phyloP scores from a whole-genome alignment of 2,888 invertebrate genomes.

The Halictus ligatus region DNA sequence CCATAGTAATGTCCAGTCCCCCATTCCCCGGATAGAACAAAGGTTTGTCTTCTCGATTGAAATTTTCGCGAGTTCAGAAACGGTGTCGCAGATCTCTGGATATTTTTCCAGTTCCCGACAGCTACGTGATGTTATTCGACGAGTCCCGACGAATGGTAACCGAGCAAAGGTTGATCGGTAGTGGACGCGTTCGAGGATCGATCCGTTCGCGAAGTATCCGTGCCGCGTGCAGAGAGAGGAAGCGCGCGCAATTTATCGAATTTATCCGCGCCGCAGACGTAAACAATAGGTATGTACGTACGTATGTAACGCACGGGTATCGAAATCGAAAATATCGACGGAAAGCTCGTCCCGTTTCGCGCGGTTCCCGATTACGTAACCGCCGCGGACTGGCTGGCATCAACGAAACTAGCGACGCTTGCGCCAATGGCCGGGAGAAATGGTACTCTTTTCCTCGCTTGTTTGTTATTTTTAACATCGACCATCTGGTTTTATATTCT shows the following conservation, averaged over 20 bases:
- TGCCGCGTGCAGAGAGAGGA: slow-evolving; percentile 8
- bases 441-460: slow-evolving; percentile 50
- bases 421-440: slow-evolving; percentile 50
- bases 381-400: slow-evolving; percentile 12
- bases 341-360: slow-evolving; percentile 17
- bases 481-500: slow-evolving; percentile 24
- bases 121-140: background rate
- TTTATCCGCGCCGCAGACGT: background rate
- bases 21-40: too few species aligned
- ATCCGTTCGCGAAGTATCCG: slow-evolving; percentile 41
- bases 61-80: background rate
- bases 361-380: slow-evolving; percentile 35
- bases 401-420: slow-evolving; percentile 23
- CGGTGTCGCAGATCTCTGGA: too few species aligned
- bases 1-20: too few species aligned
- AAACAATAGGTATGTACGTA: background rate
- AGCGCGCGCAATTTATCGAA: slow-evolving; percentile 5
- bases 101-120: too few species aligned
- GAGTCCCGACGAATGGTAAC: background rate
- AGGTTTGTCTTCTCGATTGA: background rate
- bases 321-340: slow-evolving; percentile 13
- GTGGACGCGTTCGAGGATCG: slow-evolving; percentile 28
- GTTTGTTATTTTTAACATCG: slow-evolving; percentile 45
- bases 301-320: background rate
- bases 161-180: background rate